Percentiles rank a stretch among this genome's conserved stretches.
These are phyloP conservation scores for Vesta saturnalis DNA, from an alignment of 2,888 invertebrate genomes.

Conservation along the genomic window DNA sequence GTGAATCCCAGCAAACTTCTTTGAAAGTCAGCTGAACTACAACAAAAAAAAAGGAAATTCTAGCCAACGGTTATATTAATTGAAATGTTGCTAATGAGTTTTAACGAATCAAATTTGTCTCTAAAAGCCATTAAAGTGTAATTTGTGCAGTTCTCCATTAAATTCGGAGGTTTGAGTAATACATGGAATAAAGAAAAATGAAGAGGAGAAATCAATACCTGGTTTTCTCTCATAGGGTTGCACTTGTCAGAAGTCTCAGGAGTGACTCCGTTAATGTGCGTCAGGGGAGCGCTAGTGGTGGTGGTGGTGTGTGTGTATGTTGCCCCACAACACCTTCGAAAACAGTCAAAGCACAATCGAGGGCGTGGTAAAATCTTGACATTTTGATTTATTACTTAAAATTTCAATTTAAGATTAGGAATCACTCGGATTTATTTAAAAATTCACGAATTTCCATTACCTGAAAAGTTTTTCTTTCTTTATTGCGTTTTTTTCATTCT, in stretches of 20 bases:
- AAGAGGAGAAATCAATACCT: slow-evolving; percentile 39
- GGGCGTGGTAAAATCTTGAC: slow-evolving; percentile 48
- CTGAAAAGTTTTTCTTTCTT: slow-evolving; percentile 24
- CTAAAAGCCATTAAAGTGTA: slow-evolving; percentile 24
- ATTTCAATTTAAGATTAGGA: slow-evolving; percentile 54
- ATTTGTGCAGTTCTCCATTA: slow-evolving; percentile 29
- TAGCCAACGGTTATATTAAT: slow-evolving; percentile 23
- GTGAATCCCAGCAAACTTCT: slow-evolving; percentile 32
- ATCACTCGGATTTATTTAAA: slow-evolving; percentile 43
- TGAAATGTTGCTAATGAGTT: slow-evolving; percentile 32
- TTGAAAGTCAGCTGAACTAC: slow-evolving; percentile 25
- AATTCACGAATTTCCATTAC: slow-evolving; percentile 31
- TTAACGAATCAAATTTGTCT: slow-evolving; percentile 15
- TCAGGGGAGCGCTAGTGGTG: slow-evolving; percentile 41
- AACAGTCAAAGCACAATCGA: slow-evolving; percentile 50
- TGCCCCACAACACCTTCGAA: slow-evolving; percentile 45
- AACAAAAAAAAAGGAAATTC: slow-evolving; percentile 29
- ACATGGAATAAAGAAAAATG: slow-evolving; percentile 30
- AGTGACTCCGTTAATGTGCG: slow-evolving; percentile 36
- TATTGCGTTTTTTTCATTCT: slow-evolving; percentile 26
- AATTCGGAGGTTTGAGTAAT: slow-evolving; percentile 24
- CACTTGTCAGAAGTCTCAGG: slow-evolving; percentile 32
- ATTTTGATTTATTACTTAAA: slow-evolving; percentile 52
- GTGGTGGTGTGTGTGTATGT: slow-evolving; percentile 18
- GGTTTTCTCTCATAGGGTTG: slow-evolving; percentile 25